A percentile compares a stretch with the other conserved stretches of the same genome.
Conservation (phyloP, 2,113 vertebrate genomes). For the Hippocampus zosterae region DNA sequence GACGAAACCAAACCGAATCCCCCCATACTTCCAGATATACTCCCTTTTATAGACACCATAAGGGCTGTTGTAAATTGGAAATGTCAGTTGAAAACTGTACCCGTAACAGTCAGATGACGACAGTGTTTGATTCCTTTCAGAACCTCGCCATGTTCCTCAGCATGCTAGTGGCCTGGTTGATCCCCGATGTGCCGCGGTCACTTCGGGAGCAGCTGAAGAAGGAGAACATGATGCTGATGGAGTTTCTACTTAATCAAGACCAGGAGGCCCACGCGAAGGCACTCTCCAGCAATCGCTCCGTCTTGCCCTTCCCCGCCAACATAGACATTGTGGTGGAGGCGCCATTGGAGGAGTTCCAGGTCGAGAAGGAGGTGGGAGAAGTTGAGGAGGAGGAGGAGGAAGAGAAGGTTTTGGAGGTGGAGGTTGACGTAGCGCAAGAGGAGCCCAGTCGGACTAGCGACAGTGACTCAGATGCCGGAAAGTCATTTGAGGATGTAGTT, state of each 20-base stretch:
- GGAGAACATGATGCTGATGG: constrained; percentile 85
- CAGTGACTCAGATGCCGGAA: constrained; percentile 35
- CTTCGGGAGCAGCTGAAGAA: constrained; percentile 91
- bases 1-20: no score
- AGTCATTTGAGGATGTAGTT: constrained; percentile 13
- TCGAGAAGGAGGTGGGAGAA: constrained; percentile 25
- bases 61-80: no score
- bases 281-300: constrained; percentile 11
- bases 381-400: constrained; percentile 24
- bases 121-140: constrained; percentile 56
- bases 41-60: no score
- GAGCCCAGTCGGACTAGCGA: constrained; percentile 7
- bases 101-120: neutral
- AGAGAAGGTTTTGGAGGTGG: constrained; percentile 22
- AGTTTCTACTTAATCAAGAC: constrained; percentile 89
- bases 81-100: no score
- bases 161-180: constrained; percentile 93
- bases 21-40: no score
- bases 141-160: constrained; percentile 97
- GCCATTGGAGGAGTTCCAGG: constrained; percentile 34
- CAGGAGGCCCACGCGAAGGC: constrained; percentile 69
- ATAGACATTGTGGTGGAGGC: constrained; percentile 59
- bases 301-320: constrained; percentile 12
- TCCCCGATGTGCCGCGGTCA: constrained; percentile 90
- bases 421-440: constrained; percentile 24